A percentile compares a stretch with the other conserved stretches of the same genome.
Evolutionary conservation across 1,140 invertebrate genomes (phyloP).

Genomic region (Panonychus citri): DNA sequence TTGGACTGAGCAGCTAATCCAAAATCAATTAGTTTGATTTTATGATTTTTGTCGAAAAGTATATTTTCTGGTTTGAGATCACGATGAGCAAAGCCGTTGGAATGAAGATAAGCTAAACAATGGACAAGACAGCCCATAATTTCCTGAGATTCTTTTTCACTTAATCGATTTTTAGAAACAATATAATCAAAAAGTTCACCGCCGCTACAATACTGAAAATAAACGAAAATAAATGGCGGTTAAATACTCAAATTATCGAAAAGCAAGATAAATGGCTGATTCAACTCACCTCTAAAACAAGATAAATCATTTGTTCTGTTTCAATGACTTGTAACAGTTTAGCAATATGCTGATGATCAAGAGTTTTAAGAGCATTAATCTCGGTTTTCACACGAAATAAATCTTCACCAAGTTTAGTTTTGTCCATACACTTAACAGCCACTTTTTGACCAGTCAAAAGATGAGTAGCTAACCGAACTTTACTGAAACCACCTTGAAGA

Average conservation of each 20-base stretch:
- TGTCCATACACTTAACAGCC: conserved; percentile 68
- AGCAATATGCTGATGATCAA: conserved; percentile 59
- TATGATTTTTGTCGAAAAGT: conserved; percentile 47
- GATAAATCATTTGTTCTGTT: conserved; percentile 40
- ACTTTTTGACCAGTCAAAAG: conserved; percentile 51
- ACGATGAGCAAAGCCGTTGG: conserved; percentile 46
- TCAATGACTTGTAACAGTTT: conserved; percentile 59
- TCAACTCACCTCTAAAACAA: conserved; percentile 41
- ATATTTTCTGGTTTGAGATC: conserved; percentile 71
- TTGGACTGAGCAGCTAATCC: conserved; percentile 32
- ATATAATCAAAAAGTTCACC: conserved; percentile 69
- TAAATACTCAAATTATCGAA: too few relatives aligned
- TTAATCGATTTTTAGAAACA: conserved; percentile 41
- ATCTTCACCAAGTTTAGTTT: conserved; percentile 45
- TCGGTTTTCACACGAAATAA: conserved; percentile 50
- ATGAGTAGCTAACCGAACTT: conserved; percentile 55
- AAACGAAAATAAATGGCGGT: conserved; percentile 1
- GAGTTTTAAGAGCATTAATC: conserved; percentile 49
- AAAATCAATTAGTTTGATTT: conserved; percentile 71
- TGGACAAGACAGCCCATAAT: conserved; percentile 36
- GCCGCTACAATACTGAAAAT: conserved; percentile 41
- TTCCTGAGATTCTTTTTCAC: conserved; percentile 45
- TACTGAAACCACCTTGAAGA: conserved; percentile 41
- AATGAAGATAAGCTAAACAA: conserved; percentile 44
- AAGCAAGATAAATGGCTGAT: too few relatives aligned